Percentiles rank a stretch among this genome's conserved stretches.
phyloP scores from a whole-genome alignment of 1,140 invertebrate genomes.

The Drosophila rhopaloa region DNA sequence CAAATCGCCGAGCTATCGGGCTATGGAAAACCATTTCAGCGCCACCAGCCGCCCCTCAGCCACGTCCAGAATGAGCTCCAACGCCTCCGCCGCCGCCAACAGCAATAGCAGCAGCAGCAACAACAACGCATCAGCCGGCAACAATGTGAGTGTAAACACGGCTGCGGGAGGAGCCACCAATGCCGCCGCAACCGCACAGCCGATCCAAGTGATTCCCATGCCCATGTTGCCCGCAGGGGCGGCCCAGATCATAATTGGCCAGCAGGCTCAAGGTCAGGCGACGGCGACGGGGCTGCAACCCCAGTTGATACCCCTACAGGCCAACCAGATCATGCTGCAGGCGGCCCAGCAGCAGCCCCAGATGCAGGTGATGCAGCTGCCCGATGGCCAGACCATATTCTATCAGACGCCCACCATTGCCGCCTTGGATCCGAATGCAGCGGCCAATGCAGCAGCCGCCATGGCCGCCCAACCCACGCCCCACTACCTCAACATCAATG shows the following conservation, averaged over 20 bases:
- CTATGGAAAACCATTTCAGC: slow-evolving; percentile 77
- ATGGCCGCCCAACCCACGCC: slow-evolving; percentile 85
- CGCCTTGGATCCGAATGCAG: slow-evolving; percentile 58
- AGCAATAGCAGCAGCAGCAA: slow-evolving; percentile 29
- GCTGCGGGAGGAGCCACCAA: slow-evolving; percentile 9
- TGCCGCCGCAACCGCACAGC: slow-evolving; percentile 32
- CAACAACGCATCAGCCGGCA: slow-evolving; percentile 37
- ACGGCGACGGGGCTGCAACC: slow-evolving; percentile 42
- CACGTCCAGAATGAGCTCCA: slow-evolving; percentile 63
- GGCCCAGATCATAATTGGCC: slow-evolving; percentile 77
- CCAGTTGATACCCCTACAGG: slow-evolving; percentile 72
- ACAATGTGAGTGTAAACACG: slow-evolving; percentile 14
- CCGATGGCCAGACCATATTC: slow-evolving; percentile 96
- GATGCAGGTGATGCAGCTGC: slow-evolving; percentile 94
- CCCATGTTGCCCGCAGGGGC: slow-evolving; percentile 66
- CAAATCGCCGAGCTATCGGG: slow-evolving; percentile 32
- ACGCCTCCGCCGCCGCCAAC: slow-evolving; percentile 19
- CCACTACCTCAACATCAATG: slow-evolving; percentile 91
- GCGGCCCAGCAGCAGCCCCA: slow-evolving; percentile 86
- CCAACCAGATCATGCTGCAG: slow-evolving; percentile 80
- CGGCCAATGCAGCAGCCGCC: slow-evolving; percentile 41
- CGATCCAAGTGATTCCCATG: slow-evolving; percentile 80
- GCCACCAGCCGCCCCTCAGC: slow-evolving; percentile 53
- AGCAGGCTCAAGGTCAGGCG: slow-evolving; percentile 56
- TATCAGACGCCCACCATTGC: slow-evolving; percentile 87